Percentiles rank a stretch among this genome's conserved stretches.
These are phyloP conservation scores for Menura novaehollandiae DNA, from an alignment of 2,113 vertebrate species.

Conservation along the genomic window DNA sequence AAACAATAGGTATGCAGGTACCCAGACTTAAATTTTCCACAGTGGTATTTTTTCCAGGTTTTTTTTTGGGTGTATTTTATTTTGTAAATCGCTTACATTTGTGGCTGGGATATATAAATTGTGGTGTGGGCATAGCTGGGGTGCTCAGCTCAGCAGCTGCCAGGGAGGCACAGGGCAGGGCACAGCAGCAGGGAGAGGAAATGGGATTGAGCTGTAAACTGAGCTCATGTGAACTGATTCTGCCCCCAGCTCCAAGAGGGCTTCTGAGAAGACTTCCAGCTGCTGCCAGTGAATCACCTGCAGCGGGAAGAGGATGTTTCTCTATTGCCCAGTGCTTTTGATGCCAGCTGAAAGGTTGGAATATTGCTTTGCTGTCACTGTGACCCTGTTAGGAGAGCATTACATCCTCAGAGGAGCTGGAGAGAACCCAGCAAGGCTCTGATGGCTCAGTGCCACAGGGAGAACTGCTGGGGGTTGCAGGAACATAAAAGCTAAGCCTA, in stretches of 20 bases:
- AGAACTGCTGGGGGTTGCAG: not conserved
- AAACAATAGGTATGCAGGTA: not conserved
- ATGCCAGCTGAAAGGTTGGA: not conserved
- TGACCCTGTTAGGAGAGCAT: not conserved
- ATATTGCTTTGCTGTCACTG: not conserved
- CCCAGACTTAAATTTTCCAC: not conserved
- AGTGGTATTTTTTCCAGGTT: not conserved
- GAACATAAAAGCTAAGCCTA: not conserved
- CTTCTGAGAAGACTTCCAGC: not conserved
- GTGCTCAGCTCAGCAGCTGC: not conserved
- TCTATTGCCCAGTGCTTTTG: not conserved
- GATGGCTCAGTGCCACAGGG: not conserved
- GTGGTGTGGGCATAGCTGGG: not conserved
- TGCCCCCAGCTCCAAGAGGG: not conserved
- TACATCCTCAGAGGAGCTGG: not conserved
- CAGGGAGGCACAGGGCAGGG: not conserved
- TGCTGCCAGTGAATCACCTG: not conserved
- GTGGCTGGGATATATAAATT: not conserved
- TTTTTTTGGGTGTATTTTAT: not conserved
- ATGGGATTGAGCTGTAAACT: not conserved
- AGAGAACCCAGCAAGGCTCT: not conserved
- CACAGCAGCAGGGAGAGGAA: not conserved
- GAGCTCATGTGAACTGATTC: not conserved
- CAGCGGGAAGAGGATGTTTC: not conserved
- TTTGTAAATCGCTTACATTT: not conserved